Conservation (phyloP, 1,140 invertebrate genomes). For the Sinonovacula constricta region DNA sequence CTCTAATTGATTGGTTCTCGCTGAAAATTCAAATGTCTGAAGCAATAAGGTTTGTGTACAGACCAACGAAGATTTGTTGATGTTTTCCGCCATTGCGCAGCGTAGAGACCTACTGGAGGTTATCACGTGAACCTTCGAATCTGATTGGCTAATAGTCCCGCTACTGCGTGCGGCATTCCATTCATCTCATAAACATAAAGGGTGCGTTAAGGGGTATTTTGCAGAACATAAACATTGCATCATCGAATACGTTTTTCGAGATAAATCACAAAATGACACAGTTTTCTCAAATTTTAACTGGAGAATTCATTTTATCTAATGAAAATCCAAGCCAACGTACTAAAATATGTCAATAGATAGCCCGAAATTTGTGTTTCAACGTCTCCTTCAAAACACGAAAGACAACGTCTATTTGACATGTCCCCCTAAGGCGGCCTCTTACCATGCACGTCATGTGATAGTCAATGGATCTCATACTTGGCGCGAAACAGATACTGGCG, state of each 20-base stretch:
- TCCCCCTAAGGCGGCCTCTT: constrained; percentile 21
- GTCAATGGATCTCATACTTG: constrained; percentile 49
- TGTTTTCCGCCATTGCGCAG: constrained; percentile 40
- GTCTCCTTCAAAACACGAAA: too few relatives aligned
- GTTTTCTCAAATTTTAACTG: too few relatives aligned
- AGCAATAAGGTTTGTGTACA: too few relatives aligned
- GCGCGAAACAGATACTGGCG: constrained; percentile 59
- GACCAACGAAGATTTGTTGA: constrained; percentile 47
- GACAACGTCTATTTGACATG: too few relatives aligned
- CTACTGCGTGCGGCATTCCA: constrained; percentile 62
- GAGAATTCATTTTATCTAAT: too few relatives aligned
- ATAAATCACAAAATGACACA: too few relatives aligned
- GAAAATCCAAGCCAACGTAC: too few relatives aligned
- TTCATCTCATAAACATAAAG: constrained; percentile 57
- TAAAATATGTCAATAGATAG: too few relatives aligned
- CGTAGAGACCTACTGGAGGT: constrained; percentile 24
- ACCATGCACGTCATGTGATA: constrained; percentile 49
- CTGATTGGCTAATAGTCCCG: constrained; percentile 58
- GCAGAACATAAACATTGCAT: constrained; percentile 38
- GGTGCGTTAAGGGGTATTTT: not conserved
- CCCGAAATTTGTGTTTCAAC: too few relatives aligned
- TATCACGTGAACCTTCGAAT: constrained; percentile 36
- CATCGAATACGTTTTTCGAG: too few relatives aligned
- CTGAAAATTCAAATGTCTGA: too few relatives aligned
- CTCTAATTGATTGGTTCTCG: not conserved